Base-by-base conservation (phyloP, 2,888 invertebrate species). In the Papilio gigon region DNA sequence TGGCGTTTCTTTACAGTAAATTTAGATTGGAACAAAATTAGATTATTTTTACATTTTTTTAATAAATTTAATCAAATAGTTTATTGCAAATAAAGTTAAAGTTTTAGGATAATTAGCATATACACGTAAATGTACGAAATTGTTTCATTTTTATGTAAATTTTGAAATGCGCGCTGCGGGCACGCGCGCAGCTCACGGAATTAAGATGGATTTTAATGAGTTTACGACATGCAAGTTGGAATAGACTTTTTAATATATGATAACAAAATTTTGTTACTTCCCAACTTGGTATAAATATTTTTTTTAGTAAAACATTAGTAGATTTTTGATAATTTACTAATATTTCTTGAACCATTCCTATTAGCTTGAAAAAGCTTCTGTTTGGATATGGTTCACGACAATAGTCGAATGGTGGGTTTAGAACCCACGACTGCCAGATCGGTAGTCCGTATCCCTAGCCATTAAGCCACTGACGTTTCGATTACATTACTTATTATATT, bases 91-190 rank as follows among this genome's bases (percentile, higher is more conserved):
- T 30, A 56, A 17, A n/a, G 25, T n/a, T n/a, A 53, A 47, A 35
- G 33, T 63, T 50, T 9, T 62, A 35, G 25, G 12, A 35, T 50
- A 50, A 63, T 63, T 50, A 35, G 20, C 20, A 22, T 33, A 63
- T n/a, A n/a, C n/a, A n/a, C n/a, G n/a, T n/a, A 56, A 50, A 22
- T 63, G 63, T 33, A 33, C 22, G 30, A 63, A 63, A 35, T 63
- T 62, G 5, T 22, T 50, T 2, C 6, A 50, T 63, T 62, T 25
- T 35, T 50, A 63, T 63, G 63, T 35, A 50, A 63, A 63, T 50
- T 63, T 63, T 63, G 50, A 30, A 35, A 40, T 9, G 35, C 25
- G n/a, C 47, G 62, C 62, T 44, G 44, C 20, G 14, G 20, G 20
- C 35, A 25, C 8, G 60, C 60, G 5, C 12, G 40, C 37, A 22